A percentile compares a stretch with the other conserved stretches of the same genome.
Conservation (phyloP, 2,113 vertebrate genomes). For the Natator depressus region DNA sequence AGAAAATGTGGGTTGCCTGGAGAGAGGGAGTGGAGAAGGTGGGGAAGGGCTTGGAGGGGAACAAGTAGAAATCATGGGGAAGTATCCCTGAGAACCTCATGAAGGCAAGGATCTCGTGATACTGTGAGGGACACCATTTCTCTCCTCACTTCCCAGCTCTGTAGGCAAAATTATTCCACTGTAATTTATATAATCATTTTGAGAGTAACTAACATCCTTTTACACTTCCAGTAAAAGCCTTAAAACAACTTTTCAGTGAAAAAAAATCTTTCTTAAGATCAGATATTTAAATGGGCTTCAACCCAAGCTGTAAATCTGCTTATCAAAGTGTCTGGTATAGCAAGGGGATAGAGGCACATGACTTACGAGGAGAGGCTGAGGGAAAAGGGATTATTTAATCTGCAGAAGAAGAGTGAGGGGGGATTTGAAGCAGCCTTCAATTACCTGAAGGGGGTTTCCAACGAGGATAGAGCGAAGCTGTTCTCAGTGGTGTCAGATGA, state of each 20-base stretch:
- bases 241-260: not conserved
- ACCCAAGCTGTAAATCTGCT: not conserved
- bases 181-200: not conserved
- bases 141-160: not conserved
- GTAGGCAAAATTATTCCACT: not conserved
- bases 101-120: not conserved
- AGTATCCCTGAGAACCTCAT: not conserved
- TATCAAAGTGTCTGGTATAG: not conserved
- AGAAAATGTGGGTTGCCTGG: not conserved
- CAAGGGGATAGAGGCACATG: not conserved
- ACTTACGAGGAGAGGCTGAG: no score
- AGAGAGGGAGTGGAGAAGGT: not conserved
- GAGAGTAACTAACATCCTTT: not conserved
- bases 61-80: not conserved
- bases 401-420: no score
- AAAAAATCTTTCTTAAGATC: not conserved
- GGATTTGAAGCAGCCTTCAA: no score
- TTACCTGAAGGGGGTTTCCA: no score
- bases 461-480: no score
- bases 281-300: not conserved
- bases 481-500: no score
- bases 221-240: fast-evolving
- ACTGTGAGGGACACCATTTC: not conserved
- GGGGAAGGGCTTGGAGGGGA: not conserved
- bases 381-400: no score